Evolutionary conservation across 2,113 vertebrate genomes (phyloP).

Genomic region (Parus major): DNA sequence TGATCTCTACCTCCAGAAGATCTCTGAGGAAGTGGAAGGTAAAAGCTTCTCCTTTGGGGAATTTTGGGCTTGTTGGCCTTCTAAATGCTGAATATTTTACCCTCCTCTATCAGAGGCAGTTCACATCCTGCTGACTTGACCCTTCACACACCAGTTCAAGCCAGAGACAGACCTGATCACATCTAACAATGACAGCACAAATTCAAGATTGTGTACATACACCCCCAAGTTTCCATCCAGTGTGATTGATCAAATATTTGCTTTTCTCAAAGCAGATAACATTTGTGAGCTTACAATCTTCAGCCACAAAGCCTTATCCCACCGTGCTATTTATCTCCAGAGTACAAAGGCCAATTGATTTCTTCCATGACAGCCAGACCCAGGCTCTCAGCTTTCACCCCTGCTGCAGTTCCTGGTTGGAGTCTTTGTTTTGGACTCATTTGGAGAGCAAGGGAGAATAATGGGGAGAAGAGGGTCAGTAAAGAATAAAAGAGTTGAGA

Average conservation of each 20-base stretch:
- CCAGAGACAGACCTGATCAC: neutral
- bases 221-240: neutral
- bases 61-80: neutral
- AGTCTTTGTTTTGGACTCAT: neutral
- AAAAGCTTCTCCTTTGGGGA: neutral
- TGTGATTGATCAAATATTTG: constrained; percentile 23
- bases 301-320: neutral
- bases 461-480: neutral
- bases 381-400: neutral
- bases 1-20: neutral
- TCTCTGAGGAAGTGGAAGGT: neutral
- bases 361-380: neutral
- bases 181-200: neutral
- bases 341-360: constrained; percentile 49
- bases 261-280: constrained; percentile 43
- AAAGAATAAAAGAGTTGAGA: neutral
- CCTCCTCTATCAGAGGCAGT: neutral
- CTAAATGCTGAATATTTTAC: neutral
- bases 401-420: neutral
- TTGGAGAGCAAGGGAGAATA: neutral
- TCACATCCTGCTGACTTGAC: neutral
- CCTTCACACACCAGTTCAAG: neutral
- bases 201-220: neutral
- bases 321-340: constrained; percentile 12
- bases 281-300: neutral